Conservation (phyloP, 2,113 vertebrate species). For the Mus musculus region DNA sequence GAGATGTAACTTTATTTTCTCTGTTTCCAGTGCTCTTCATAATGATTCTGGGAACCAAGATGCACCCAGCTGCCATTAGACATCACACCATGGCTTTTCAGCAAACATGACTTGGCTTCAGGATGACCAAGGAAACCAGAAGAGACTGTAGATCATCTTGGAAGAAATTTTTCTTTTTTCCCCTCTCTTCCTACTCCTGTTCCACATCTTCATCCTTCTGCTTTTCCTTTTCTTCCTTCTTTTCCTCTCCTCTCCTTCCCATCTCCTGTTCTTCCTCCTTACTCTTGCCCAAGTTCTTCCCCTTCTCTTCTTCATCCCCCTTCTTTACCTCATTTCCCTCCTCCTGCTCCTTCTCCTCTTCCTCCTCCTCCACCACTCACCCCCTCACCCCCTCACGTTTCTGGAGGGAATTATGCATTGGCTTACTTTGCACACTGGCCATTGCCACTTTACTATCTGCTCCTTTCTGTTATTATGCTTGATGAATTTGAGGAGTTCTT, state of each 20-base stretch:
- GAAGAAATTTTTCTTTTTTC: neutral
- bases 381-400: accelerated
- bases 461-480: neutral
- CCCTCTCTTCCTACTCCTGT: neutral
- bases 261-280: no score
- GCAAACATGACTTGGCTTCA: neutral
- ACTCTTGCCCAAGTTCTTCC: no score
- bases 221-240: neutral
- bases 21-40: neutral
- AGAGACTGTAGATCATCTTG: neutral
- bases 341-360: no score
- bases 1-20: neutral
- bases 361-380: neutral
- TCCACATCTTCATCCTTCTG: no score
- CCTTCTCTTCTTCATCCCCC: no score
- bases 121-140: neutral
- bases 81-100: neutral
- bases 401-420: neutral
- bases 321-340: no score
- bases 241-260: no score
- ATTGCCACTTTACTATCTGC: neutral
- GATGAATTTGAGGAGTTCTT: neutral
- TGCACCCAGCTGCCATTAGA: neutral
- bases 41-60: neutral
- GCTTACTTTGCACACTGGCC: neutral